These are phyloP conservation scores for Rhadina sibilatrix DNA, from an alignment of 2,113 vertebrate genomes.

Conservation along the genomic window DNA sequence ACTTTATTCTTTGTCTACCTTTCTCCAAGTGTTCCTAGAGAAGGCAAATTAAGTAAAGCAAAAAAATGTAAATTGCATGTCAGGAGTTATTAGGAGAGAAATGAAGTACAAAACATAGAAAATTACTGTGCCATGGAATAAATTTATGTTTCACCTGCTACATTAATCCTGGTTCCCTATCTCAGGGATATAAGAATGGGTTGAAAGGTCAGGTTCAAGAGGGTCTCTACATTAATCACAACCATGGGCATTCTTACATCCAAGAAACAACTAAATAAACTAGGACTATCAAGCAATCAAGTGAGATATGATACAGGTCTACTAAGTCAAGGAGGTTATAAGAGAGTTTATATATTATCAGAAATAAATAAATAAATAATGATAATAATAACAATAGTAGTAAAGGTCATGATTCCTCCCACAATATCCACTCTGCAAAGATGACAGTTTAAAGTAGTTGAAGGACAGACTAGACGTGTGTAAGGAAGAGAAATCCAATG, in stretches of 20 bases:
- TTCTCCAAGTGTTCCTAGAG: background rate
- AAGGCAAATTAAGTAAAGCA: background rate
- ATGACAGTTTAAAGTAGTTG: background rate
- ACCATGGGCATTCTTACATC: background rate
- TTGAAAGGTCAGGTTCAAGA: background rate
- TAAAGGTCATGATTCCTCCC: background rate
- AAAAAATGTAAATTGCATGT: background rate
- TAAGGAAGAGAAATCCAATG: background rate
- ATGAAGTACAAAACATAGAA: background rate
- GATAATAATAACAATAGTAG: background rate
- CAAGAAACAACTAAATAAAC: background rate
- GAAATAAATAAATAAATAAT: background rate
- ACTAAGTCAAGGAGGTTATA: background rate
- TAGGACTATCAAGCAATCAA: background rate
- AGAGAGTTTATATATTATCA: background rate
- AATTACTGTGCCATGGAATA: background rate
- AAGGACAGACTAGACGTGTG: background rate
- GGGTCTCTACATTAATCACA: background rate
- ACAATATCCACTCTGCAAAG: background rate
- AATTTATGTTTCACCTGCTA: background rate
- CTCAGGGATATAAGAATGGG: background rate
- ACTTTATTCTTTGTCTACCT: background rate
- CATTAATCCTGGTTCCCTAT: background rate
- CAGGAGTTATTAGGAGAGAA: background rate
- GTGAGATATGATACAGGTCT: background rate